Base-by-base conservation (phyloP, 2,797 vertebrate species). In the Gymnopithys bicolor region DNA sequence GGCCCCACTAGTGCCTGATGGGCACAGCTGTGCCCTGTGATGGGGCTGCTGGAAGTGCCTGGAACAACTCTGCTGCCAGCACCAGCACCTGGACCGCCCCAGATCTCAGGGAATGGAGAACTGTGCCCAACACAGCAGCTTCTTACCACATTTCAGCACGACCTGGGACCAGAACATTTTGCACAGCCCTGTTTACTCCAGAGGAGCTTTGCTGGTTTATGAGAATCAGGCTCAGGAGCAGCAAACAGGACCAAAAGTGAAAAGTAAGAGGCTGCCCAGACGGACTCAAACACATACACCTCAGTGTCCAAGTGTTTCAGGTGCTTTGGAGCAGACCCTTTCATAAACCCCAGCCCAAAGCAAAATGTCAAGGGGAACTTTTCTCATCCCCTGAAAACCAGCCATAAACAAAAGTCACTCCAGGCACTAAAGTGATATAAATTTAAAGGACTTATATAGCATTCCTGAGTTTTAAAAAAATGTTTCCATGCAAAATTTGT, bases 21-120 rank as follows among this genome's bases (percentile, higher is more conserved):
- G 56, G 45, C 79, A 39, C 37, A 51, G 71, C 71, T n/a, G 19
- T 25, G 79, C 46, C 45, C 32, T 15, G 4, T 8, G 2, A 13
- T 6, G 25, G 37, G 51, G 60, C 56, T 19, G 5, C 41, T 30
- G 17, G 35, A 73, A 66, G 16, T 0, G 0, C 6, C 35, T 7
- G 37, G 43, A 94, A 59, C 33, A 22, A 2, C 30, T 25, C 41
- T 5, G 2, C 35, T 51, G 73, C 39, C 53, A 59, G 58, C 35
- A 67, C 45, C n/a, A 62, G 60, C 39, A 73, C n/a, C 39, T 12
- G 11, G 30, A 25, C 67, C 32, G 55, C 64, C 35, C 24, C 0
- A 0, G 28, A 48, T 48, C 48, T 41, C 0, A 0, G 16, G 2
- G 3, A 67, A 75, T 9, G 13, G 5, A 58, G 14, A 94, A 33